Conservation (phyloP, 2,113 vertebrate genomes). For the Acrocephalus kingi region DNA sequence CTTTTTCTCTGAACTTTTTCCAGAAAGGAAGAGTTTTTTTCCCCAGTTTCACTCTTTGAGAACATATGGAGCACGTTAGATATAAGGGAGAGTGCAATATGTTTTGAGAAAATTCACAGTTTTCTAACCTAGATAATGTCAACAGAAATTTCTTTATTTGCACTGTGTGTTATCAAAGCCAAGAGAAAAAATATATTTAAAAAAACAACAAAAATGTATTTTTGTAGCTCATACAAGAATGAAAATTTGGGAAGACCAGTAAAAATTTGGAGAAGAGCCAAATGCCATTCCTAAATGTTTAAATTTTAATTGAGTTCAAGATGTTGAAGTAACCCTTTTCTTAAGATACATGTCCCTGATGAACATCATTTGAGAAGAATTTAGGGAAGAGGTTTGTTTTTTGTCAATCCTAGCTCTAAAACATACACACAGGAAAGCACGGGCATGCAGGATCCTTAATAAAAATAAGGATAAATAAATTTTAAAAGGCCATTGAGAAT, state of each 20-base stretch:
- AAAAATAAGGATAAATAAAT: neutral
- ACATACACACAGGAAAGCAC: neutral
- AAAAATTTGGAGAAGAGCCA: neutral
- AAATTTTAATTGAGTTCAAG: neutral
- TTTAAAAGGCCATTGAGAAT: neutral
- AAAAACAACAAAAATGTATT: neutral
- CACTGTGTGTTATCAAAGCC: neutral
- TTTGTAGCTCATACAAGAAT: neutral
- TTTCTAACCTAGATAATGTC: constrained; percentile 19
- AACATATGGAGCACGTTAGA: constrained; percentile 2
- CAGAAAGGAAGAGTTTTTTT: neutral
- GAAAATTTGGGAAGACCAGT: neutral
- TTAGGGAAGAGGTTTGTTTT: neutral
- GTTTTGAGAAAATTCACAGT: constrained; percentile 28
- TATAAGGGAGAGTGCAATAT: neutral
- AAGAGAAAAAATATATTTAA: neutral
- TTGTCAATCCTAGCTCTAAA: neutral
- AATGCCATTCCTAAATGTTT: neutral
- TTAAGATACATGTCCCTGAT: neutral
- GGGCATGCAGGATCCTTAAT: neutral
- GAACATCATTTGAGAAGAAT: neutral
- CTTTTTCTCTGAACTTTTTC: neutral
- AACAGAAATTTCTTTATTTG: constrained; percentile 19
- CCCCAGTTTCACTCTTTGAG: neutral
- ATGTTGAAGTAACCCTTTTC: neutral